Evolutionary conservation across 2,113 vertebrate genomes (phyloP), one percentile per base, ranked within the genome.

Genomic region (Solea solea): DNA sequence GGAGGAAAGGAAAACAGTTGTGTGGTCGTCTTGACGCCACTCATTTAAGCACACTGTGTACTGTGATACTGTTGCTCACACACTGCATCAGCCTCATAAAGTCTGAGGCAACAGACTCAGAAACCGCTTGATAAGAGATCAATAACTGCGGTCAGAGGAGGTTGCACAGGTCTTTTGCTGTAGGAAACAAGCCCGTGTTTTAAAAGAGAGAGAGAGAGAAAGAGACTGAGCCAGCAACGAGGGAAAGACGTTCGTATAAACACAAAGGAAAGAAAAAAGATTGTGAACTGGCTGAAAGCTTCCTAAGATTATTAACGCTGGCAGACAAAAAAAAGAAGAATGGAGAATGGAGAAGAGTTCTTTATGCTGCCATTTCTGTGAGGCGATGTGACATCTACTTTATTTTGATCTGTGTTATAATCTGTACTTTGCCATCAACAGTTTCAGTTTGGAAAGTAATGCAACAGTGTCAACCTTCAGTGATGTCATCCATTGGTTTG

Each of bases 131-230:
- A 51, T 54, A n/a, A 42, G 34, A 76, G 72, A 86, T 86, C 74
- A 74, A 90, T 87, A 78, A 55, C 62, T 75, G 57, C 56, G 70
- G 73, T 76, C 80, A 65, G 67, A 72, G 76, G 46, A 70, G 75
- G 65, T 61, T 61, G 61, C 48, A 64, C 59, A 61, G 79, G 64
- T 78, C 76, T 34, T 39, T 40, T 57, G 69, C 48, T 60, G 14
- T 40, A 41, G 59, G 39, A 64, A 81, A 60, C 51, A 69, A 61
- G 14, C 42, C 51, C 42, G 13, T 68, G 52, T 74, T 78, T 40
- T 27, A 63, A 74, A 65, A 25, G 34, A 34, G 5, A 34, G 34
- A 34, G 34, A 34, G 21, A 21, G 21, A 21, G 21, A 21, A 1
- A 21, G 21, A 21, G 34, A 34, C 34, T 34, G 34, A 34, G 14